phyloP scores from a whole-genome alignment of 2,797 vertebrate genomes.

The Falco columbarius region DNA sequence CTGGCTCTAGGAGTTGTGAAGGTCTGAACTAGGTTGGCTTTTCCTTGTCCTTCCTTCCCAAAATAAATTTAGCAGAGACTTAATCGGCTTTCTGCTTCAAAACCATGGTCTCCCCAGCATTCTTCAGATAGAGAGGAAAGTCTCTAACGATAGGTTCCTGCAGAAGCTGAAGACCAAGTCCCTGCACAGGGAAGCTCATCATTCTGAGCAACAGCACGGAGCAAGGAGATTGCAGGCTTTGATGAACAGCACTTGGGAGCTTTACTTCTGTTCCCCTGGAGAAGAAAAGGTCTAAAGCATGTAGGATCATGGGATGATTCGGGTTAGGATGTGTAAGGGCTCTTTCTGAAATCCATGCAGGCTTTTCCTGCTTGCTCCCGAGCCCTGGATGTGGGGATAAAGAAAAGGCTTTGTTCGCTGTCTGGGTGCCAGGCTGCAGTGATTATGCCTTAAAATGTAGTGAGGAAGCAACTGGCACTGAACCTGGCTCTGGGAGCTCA shows the following conservation, averaged over 20 bases:
- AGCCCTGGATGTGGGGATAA: too few species aligned
- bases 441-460: too few species aligned
- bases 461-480: too few species aligned
- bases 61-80: neutral
- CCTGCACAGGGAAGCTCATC: neutral
- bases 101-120: neutral
- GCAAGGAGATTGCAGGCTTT: neutral
- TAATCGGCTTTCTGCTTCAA: neutral
- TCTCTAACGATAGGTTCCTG: neutral
- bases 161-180: neutral
- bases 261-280: neutral
- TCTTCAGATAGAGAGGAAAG: neutral
- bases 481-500: too few species aligned
- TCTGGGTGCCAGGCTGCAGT: too few species aligned
- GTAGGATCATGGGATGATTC: neutral
- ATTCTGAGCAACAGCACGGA: neutral
- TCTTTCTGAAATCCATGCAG: too few species aligned
- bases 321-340: neutral
- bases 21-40: neutral
- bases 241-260: rapidly evolving
- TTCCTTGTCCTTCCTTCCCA: neutral
- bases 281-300: neutral
- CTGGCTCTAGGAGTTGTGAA: neutral
- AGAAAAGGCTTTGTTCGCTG: too few species aligned
- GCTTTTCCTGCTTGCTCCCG: too few species aligned